Base-by-base conservation (phyloP, 2,797 vertebrate genomes). In the Lepidocolaptes lacrymiger region DNA sequence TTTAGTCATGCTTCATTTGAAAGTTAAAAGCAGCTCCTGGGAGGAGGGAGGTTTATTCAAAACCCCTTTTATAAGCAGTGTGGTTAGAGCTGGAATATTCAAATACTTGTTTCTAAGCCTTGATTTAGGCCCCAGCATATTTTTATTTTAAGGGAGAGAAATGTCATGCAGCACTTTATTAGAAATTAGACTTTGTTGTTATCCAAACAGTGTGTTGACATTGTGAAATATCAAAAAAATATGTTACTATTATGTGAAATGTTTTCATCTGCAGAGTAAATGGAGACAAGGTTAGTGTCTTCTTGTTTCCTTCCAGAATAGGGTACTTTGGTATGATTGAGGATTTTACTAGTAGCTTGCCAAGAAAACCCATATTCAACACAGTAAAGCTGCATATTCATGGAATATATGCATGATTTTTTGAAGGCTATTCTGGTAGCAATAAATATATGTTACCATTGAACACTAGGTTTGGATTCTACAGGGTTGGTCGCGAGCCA, bases 1-100 rank as follows among this genome's bases (percentile, higher is more conserved):
- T 95, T 94, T 97, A 97, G 97, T 98, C 97, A 95, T 80, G 95
- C 95, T 97, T 97, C 97, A 97, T 97, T 98, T 97, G 97, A 95
- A 95, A 84, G 91, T 91, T 96, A 95, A 96, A 95, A 93, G 94
- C 81, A 88, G 80, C 91, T 96, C 86, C 93, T 90, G 74, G 91
- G 68, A 74, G 41, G 61, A 96, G 77, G 48, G 66, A 90, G 44
- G 58, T 84, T 95, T 85, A 80, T 86, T 95, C 85, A 93, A 91
- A 91, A 58, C 37, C n/a, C 20, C 18, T 87, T 96, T 96, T 92
- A 88, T 83, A 93, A 85, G 58, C 71, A 66, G 23, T 55, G 18
- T 91, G 95, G 91, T 90, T 52, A 68, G 69, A 92, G 12, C 18
- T 93, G 86, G 74, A 94, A 93, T 76, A 85, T 56, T 80, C 92